These are phyloP conservation scores for Tor tambroides DNA, from an alignment of 2,113 vertebrate species.

Conservation along the genomic window DNA sequence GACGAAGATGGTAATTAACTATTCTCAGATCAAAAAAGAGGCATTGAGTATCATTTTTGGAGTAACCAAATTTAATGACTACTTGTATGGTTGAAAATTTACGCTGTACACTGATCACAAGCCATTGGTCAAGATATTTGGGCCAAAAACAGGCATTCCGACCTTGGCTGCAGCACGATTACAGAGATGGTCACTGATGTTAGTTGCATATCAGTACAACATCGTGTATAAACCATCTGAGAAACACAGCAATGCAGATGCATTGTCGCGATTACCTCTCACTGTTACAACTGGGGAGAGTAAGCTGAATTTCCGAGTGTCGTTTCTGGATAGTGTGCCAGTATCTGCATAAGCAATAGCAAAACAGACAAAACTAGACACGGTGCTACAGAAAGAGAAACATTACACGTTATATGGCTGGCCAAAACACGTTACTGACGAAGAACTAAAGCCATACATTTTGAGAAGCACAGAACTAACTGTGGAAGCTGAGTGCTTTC, in stretches of 20 bases:
- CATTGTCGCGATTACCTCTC: background rate
- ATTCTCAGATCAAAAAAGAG: background rate
- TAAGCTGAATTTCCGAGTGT: background rate
- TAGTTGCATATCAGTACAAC: background rate
- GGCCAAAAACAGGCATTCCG: conserved; percentile 30
- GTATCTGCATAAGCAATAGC: background rate
- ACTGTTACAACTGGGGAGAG: background rate
- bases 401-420: no score
- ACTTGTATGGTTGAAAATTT: no score
- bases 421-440: no score
- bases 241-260: background rate
- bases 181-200: background rate
- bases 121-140: conserved; percentile 51
- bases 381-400: no score
- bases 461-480: no score
- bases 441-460: no score
- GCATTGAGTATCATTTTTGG: background rate
- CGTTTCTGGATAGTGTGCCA: background rate
- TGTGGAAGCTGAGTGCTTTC: no score
- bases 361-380: background rate
- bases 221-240: background rate
- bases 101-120: background rate
- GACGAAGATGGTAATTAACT: background rate
- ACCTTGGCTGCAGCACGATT: background rate
- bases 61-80: background rate